phyloP scores from a whole-genome alignment of 2,888 invertebrate species.

The Boloria selene region DNA sequence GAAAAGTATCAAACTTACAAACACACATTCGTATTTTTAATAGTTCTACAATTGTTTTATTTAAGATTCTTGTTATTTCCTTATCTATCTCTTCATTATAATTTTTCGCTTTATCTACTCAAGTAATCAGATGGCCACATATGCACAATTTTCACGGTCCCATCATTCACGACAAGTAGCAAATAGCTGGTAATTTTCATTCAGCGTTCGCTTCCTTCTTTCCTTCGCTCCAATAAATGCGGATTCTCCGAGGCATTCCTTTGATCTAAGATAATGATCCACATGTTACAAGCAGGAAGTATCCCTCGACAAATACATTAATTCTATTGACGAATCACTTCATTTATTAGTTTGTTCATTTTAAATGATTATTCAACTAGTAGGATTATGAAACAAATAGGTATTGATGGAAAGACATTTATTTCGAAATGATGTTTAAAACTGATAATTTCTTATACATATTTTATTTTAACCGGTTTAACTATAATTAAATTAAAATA shows the following conservation, averaged over 20 bases:
- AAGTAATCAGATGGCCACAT: neutral
- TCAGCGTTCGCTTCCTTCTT: conserved; percentile 39
- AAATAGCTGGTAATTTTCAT: conserved; percentile 54
- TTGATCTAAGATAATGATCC: conserved; percentile 57
- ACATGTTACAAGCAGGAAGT: conserved; percentile 41
- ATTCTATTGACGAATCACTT: conserved; percentile 13
- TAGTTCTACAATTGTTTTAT: too few relatives aligned
- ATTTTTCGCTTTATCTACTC: neutral
- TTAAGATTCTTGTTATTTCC: too few relatives aligned
- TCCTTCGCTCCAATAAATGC: conserved; percentile 33
- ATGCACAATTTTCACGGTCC: conserved; percentile 45
- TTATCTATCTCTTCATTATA: neutral
- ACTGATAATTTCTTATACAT: too few relatives aligned
- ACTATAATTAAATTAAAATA: too few relatives aligned
- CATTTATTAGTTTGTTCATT: neutral
- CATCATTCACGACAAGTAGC: conserved; percentile 41
- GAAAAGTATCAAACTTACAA: too few relatives aligned
- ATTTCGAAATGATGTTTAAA: too few relatives aligned
- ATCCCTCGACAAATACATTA: conserved; percentile 33
- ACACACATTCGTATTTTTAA: too few relatives aligned
- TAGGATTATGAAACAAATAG: too few relatives aligned
- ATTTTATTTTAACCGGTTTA: too few relatives aligned
- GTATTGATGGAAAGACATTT: too few relatives aligned
- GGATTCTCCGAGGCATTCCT: conserved; percentile 46
- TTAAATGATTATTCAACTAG: too few relatives aligned